Evolutionary conservation across 2,797 vertebrate genomes (phyloP), one percentile per base, ranked within the genome.

Genomic region (Coccyzus lansbergi): DNA sequence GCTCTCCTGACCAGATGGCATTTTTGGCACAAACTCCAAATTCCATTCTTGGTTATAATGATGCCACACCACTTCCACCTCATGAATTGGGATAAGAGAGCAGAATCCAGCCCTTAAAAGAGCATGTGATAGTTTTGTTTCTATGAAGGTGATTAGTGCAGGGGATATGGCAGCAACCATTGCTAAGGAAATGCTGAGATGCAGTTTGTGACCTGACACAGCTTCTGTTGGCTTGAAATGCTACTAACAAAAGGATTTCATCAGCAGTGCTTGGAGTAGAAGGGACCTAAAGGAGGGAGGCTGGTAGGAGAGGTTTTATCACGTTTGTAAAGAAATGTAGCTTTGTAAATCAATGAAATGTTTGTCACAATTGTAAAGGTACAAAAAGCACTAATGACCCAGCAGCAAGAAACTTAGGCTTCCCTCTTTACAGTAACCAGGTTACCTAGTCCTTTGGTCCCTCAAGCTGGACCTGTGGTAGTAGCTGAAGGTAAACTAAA

Each of bases 1-100:
- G 64, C 40, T 10, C 10, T 86, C 63, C 26, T 0, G 0, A 60
- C 64, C 83, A 64, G 78, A 58, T 1, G 0, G 58, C 67, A 44
- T 68, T 88, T 92, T 83, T 76, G 40, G 7, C 60, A 42, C 1
- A 2, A 46, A n/a, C 34, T 94, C 77, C 51, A 42, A 83, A 69
- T 92, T 83, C 64, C 42, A 42, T 72, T 68, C 55, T 33, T 58
- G 8, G 44, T 78, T 86, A 14, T 65, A 84, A 56, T 26, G 44
- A 21, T 68, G 42, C 49, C 62, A 40, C 22, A 16, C 28, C 33
- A 59, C 76, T 90, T 87, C 64, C n/a, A 10, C 33, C 58, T 75
- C 44, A 28, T 75, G 53, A 77, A 8, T 1, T 62, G 34, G 31
- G 33, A 24, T 56, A 59, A 87, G 48, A 74, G 46, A 59, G 40